Conservation (phyloP, 1,140 invertebrate species). For the Palaemon carinicauda region DNA sequence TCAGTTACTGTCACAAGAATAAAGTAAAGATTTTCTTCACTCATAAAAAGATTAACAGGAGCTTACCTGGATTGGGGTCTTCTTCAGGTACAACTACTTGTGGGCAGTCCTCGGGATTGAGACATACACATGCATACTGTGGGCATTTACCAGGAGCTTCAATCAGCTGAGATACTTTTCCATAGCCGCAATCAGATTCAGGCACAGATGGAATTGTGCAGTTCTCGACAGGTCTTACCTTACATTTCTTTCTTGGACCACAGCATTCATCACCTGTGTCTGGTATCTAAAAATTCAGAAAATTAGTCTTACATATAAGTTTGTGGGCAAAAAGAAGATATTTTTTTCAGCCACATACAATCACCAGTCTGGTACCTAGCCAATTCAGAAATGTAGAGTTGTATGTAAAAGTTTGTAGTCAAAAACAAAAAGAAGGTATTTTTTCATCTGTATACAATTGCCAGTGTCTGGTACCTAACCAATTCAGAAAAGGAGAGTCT, state of each 20-base stretch:
- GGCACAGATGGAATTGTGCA: conserved; percentile 72
- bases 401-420: too few species aligned
- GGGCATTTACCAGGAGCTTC: conserved; percentile 61
- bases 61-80: conserved; percentile 47
- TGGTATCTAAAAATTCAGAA: conserved; percentile 66
- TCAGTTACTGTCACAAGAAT: too few species aligned
- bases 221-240: conserved; percentile 67
- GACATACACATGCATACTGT: conserved; percentile 66
- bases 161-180: conserved; percentile 74
- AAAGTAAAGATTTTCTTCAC: too few species aligned
- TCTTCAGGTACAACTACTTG: conserved; percentile 27
- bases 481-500: too few species aligned
- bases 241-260: conserved; percentile 61
- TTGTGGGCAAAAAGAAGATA: too few species aligned
- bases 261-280: conserved; percentile 74
- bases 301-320: not conserved
- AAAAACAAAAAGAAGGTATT: too few species aligned
- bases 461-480: too few species aligned
- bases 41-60: too few species aligned
- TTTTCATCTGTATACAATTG: too few species aligned
- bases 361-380: too few species aligned
- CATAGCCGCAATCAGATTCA: conserved; percentile 74
- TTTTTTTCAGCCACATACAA: too few species aligned
- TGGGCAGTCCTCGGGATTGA: conserved; percentile 74
- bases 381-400: too few species aligned